Evolutionary conservation across 2,888 invertebrate genomes (phyloP), one percentile per base, ranked within the genome.

Genomic region (Argyra leucocephala): DNA sequence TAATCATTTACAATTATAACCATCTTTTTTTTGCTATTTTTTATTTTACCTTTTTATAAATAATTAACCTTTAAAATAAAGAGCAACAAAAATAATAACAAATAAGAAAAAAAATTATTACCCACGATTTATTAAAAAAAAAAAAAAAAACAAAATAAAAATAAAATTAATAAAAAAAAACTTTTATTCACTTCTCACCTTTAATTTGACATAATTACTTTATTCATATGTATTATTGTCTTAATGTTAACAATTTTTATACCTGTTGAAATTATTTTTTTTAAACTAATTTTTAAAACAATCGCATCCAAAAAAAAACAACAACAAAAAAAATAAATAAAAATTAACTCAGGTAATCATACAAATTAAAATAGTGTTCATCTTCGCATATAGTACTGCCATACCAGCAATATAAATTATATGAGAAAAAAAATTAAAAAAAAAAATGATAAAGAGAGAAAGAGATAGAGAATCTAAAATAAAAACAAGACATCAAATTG

Each of bases 131-230:
- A 48, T 48, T 48, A 1, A 18, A 48, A 15, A 18, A 2, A 12
- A 6, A 48, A 18, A 48, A 48, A 48, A 7, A 31, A 7, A 31
- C 10, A 31, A 7, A 31, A 31, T 7, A 31, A 31, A 31, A 31
- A 10, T 31, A 10, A 5, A 5, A 31, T 31, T 7, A 31, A 31
- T 10, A 37, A 37, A 37, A 37, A 37, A 37, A 37, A 37, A 37
- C 4, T 48, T 48, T 48, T 48, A 48, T 12, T 5, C 48, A 15
- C 15, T 48, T 48, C 48, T 48, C 48, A 48, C 48, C 48, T 48
- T 48, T 48, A 48, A 48, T 48, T 48, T 48, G 48, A 48, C 48
- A 48, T 48, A 48, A 48, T 48, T 48, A 48, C 48, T 48, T 48
- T 48, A 48, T 48, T 48, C 12, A 48, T 37, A 10, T 12, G 37